Evolutionary conservation across 2,888 invertebrate species (phyloP).

Genomic region (Caenorhabditis sp.): DNA sequence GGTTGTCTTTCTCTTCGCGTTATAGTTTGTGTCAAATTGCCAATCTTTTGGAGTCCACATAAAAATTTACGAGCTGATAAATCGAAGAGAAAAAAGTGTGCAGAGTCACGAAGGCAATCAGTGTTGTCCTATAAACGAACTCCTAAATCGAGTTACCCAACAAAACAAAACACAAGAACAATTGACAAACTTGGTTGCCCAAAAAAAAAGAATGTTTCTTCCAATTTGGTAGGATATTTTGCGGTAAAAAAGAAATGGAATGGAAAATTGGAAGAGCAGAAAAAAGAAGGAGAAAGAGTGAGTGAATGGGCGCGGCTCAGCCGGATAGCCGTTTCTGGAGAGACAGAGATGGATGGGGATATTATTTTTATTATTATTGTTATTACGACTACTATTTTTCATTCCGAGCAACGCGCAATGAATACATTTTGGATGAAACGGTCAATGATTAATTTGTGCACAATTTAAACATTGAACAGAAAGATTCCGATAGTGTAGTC

Average conservation of each 20-base stretch:
- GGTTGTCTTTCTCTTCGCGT: too few relatives aligned
- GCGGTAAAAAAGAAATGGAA: not conserved
- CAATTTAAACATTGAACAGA: not conserved
- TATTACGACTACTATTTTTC: constrained; percentile 1
- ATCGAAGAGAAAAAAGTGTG: too few relatives aligned
- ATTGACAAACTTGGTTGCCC: not conserved
- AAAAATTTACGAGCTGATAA: too few relatives aligned
- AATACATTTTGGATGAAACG: not conserved
- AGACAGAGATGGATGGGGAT: constrained; percentile 7
- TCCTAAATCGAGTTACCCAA: not conserved
- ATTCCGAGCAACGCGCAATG: not conserved
- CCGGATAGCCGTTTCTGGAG: constrained; percentile 2
- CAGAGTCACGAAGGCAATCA: not conserved
- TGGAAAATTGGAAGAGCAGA: constrained; percentile 1
- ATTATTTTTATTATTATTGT: constrained; percentile 1
- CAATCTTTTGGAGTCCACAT: too few relatives aligned
- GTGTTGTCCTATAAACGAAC: not conserved
- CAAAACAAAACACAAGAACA: not conserved
- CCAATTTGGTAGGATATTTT: not conserved
- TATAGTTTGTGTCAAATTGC: too few relatives aligned
- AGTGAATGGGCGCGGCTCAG: constrained; percentile 3
- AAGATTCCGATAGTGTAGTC: too few relatives aligned
- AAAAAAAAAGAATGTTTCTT: not conserved
- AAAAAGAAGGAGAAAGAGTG: constrained; percentile 2
- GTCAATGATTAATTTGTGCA: not conserved